A percentile compares a stretch with the other conserved stretches of the same genome.
Conservation (phyloP, 2,797 vertebrate genomes). For the Chromis chromis region DNA sequence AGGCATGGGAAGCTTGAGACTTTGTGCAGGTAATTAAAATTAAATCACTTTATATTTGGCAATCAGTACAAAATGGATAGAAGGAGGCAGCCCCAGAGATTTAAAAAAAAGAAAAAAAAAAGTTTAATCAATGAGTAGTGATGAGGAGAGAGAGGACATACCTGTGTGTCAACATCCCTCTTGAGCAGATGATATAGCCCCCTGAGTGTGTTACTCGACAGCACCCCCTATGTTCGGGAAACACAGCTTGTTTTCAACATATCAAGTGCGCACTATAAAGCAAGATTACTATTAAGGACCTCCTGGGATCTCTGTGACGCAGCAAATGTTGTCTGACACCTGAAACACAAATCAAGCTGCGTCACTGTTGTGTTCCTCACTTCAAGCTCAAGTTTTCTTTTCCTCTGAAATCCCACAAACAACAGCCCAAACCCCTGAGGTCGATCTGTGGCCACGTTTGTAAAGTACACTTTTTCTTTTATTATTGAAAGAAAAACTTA, state of each 20-base stretch:
- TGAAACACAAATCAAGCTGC: conserved; percentile 56
- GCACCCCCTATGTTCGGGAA: conserved; percentile 66
- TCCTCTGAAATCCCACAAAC: conserved; percentile 25
- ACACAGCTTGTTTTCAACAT: conserved; percentile 70
- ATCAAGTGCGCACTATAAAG: conserved; percentile 80
- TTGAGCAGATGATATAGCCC: conserved; percentile 27
- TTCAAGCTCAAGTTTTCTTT: conserved; percentile 23
- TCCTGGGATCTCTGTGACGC: conserved; percentile 66
- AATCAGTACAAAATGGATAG: background rate
- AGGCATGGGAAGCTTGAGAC: background rate
- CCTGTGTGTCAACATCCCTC: conserved; percentile 36
- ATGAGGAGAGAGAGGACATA: conserved; percentile 33
- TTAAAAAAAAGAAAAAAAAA: background rate
- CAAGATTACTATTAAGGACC: conserved; percentile 63
- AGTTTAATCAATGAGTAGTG: background rate
- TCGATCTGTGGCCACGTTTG: background rate
- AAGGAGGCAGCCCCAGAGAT: background rate
- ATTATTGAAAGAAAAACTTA: background rate
- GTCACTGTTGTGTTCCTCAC: conserved; percentile 45
- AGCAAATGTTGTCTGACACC: conserved; percentile 65
- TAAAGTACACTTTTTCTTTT: conserved; percentile 4
- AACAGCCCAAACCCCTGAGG: background rate
- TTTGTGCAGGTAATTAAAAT: background rate
- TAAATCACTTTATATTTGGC: background rate
- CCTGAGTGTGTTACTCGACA: conserved; percentile 37